Conservation (phyloP, 1,140 invertebrate species). For the Nylanderia fulva region DNA sequence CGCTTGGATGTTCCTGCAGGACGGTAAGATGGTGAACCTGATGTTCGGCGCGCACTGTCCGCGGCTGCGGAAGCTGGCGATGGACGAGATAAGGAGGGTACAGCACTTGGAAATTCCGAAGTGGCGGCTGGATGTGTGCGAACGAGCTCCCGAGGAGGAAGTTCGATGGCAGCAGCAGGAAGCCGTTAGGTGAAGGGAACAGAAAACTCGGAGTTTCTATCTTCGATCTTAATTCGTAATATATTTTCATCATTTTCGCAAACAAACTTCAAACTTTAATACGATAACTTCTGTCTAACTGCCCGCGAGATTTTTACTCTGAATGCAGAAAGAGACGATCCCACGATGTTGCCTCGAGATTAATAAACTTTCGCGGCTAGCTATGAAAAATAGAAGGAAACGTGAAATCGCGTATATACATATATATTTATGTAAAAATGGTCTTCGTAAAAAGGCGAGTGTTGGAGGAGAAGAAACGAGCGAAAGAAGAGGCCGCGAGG, state of each 20-base stretch:
- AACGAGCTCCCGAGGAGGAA: slow-evolving; percentile 61
- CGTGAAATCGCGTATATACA: neutral
- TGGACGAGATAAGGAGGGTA: slow-evolving; percentile 89
- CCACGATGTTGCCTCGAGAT: neutral
- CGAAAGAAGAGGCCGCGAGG: slow-evolving; percentile 69
- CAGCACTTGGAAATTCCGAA: slow-evolving; percentile 60
- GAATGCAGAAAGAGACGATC: neutral
- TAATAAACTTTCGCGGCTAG: neutral
- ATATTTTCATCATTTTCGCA: neutral
- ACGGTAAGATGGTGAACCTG: slow-evolving; percentile 92
- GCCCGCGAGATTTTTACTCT: neutral
- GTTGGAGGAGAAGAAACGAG: slow-evolving; percentile 60
- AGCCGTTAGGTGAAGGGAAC: slow-evolving; percentile 70
- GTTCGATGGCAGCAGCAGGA: slow-evolving; percentile 68
- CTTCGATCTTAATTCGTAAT: neutral
- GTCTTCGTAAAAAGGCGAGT: slow-evolving; percentile 65
- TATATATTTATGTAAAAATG: slow-evolving; percentile 6
- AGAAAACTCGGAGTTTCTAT: neutral
- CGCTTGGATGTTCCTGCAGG: slow-evolving; percentile 94
- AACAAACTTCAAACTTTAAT: neutral
- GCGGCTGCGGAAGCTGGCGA: slow-evolving; percentile 89
- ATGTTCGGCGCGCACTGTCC: slow-evolving; percentile 94
- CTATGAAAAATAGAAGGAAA: neutral
- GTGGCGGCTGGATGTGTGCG: slow-evolving; percentile 27
- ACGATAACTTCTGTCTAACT: neutral